These are phyloP conservation scores for Leucoma salicis DNA, from an alignment of 2,888 invertebrate genomes.

Conservation along the genomic window DNA sequence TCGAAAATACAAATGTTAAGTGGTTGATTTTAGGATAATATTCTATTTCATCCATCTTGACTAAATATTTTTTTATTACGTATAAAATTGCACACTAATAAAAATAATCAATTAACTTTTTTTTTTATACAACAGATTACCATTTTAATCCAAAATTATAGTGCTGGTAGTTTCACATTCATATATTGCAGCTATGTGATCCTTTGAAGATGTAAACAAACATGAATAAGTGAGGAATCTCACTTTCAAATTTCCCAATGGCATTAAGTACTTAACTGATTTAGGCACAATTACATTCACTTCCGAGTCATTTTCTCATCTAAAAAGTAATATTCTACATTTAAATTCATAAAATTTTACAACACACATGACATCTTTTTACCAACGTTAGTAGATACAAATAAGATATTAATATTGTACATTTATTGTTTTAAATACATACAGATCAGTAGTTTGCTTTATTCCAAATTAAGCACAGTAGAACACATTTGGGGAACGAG, in stretches of 20 bases:
- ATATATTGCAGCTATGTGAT: too few relatives aligned
- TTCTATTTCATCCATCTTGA: too few relatives aligned
- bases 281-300: slow-evolving; percentile 43
- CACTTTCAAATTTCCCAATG: slow-evolving; percentile 24
- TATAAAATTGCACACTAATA: too few relatives aligned
- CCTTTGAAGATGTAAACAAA: too few relatives aligned
- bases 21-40: too few relatives aligned
- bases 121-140: too few relatives aligned
- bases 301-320: slow-evolving; percentile 31
- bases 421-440: slow-evolving; percentile 23
- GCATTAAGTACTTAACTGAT: slow-evolving; percentile 40
- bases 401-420: slow-evolving; percentile 19
- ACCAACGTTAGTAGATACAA: slow-evolving; percentile 23
- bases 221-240: too few relatives aligned
- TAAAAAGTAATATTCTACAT: slow-evolving; percentile 33
- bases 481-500: slow-evolving; percentile 34
- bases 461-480: slow-evolving; percentile 30
- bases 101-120: too few relatives aligned
- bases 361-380: slow-evolving; percentile 28
- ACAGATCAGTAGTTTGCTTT: slow-evolving; percentile 28
- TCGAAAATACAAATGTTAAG: too few relatives aligned
- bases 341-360: slow-evolving; percentile 39
- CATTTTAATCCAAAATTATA: too few relatives aligned
- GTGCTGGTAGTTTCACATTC: too few relatives aligned
- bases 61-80: too few relatives aligned